Conservation (phyloP, 2,888 invertebrate genomes). For the Myathropa florea region DNA sequence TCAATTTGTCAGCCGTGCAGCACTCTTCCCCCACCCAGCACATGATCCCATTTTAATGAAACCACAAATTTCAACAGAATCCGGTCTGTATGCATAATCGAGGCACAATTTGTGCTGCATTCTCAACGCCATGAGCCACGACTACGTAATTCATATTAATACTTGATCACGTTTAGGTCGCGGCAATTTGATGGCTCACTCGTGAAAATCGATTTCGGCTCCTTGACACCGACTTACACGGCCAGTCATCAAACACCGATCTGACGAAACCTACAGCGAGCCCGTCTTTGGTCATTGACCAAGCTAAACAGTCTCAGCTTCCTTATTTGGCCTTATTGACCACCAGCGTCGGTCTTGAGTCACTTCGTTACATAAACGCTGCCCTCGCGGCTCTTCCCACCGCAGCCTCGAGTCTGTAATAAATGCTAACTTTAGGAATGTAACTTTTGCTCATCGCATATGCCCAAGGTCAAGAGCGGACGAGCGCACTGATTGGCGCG, state of each 20-base stretch:
- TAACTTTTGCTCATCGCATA: not conserved
- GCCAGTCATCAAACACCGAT: too few species aligned
- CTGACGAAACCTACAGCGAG: not conserved
- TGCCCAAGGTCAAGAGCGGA: not conserved
- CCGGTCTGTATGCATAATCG: not conserved
- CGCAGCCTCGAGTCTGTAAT: too few species aligned
- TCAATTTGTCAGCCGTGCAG: not conserved
- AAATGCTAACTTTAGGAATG: not conserved
- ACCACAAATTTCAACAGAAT: not conserved
- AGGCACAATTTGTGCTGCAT: constrained; percentile 27
- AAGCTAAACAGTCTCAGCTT: not conserved
- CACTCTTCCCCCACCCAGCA: not conserved
- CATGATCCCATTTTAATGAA: not conserved
- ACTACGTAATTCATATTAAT: constrained; percentile 22
- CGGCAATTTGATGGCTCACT: constrained; percentile 27
- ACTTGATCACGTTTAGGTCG: constrained; percentile 22
- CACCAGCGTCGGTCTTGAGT: not conserved
- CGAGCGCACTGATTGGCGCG: not conserved
- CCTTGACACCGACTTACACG: not conserved
- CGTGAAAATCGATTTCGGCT: constrained; percentile 19
- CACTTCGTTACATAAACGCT: not conserved
- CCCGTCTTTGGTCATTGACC: not conserved
- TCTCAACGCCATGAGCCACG: constrained; percentile 23
- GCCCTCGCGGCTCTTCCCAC: not conserved
- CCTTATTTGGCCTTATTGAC: not conserved